Evolutionary conservation across 2,113 vertebrate genomes (phyloP).

Genomic region (Callospermophilus lateralis): DNA sequence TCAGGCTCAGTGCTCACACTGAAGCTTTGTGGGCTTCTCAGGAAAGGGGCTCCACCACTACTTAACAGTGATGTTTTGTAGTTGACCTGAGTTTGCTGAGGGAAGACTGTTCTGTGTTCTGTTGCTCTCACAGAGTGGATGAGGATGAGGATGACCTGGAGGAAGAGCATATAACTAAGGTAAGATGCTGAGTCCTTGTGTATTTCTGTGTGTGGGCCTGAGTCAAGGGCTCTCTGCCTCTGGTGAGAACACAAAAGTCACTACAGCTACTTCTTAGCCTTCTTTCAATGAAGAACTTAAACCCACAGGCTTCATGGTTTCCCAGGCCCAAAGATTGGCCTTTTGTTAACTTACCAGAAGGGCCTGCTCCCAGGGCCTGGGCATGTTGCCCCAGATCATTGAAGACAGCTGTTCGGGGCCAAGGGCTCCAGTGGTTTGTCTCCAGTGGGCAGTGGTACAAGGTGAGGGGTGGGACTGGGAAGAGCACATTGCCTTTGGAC

Average conservation of each 20-base stretch:
- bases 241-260: fast-evolving
- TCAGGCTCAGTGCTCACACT: neutral
- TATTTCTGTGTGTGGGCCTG: neutral
- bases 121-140: slow-evolving; percentile 82
- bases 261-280: neutral
- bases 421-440: neutral
- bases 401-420: neutral
- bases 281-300: neutral
- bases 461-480: neutral
- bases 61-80: too few relatives aligned
- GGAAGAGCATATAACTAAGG: slow-evolving; percentile 97
- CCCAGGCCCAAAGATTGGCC: neutral
- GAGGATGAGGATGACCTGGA: slow-evolving; percentile 93
- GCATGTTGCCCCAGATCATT: neutral
- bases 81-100: neutral
- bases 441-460: too few relatives aligned
- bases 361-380: neutral
- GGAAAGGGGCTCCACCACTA: neutral
- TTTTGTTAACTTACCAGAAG: neutral
- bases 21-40: neutral
- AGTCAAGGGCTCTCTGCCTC: neutral
- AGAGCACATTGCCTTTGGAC: neutral
- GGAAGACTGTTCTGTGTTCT: slow-evolving; percentile 38
- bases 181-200: slow-evolving; percentile 45
- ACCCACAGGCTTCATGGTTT: too few relatives aligned